Base-by-base conservation (phyloP, 2,797 vertebrate genomes). In the Pachyuromys duprasi region DNA sequence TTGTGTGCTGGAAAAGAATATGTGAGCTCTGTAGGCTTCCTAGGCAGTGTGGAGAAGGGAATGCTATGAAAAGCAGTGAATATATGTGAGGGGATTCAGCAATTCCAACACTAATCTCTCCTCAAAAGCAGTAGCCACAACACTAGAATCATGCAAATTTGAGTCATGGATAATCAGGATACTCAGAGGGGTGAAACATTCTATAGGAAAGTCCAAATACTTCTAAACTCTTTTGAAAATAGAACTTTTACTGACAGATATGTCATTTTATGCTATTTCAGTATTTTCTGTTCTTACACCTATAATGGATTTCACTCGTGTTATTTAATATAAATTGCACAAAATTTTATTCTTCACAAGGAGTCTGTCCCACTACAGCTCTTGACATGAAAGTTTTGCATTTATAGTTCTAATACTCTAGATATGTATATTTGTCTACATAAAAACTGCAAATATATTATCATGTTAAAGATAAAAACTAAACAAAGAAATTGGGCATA, bases 41-140 rank as follows among this genome's bases (percentile, higher is more conserved):
- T 78, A 31, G 75, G 39, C 57, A 74, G 0, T 20, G 11, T 60
- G 33, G 60, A 76, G 84, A 49, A 36, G 26, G 18, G 9, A 84
- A 3, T 18, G 20, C 63, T 20, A 78, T 86, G 28, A 82, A 84
- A 75, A 31, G 33, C 67, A 62, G 9, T 62, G 79, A 72, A 39
- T 55, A 13, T 15, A 5, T n/a, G 8, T 15, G 7, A 42, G 9
- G 65, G 42, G 45, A 69, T 62, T 79, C 63, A 84, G 60, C 13
- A 93, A 49, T 94, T 80, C 65, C 86, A 57, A 89, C 67, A 87
- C 62, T 4, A 74, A 95, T 87, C 13, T 86, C 62, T 87, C 57
- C 86, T 91, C 13, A 93, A 91, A 84, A 76, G 2, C 15, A 93
- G 13, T 0, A n/a, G 63, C 45, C 75, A 18, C 7, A 89, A 83